Evolutionary conservation across 1,140 invertebrate species (phyloP).

Genomic region (Heliothis virescens): DNA sequence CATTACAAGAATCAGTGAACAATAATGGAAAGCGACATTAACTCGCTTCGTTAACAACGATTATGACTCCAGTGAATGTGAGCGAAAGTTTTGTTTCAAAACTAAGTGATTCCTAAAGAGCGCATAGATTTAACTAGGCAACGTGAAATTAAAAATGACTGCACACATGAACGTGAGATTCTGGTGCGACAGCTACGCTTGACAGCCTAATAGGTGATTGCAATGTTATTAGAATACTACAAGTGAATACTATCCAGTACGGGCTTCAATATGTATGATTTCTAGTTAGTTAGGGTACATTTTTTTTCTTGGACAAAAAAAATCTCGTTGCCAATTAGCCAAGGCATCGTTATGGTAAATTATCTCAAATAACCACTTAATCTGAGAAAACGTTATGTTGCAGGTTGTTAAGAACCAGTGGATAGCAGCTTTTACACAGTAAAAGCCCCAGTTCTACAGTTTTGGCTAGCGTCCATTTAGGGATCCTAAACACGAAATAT

Average conservation of each 20-base stretch:
- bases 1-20: neutral
- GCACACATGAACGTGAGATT: neutral
- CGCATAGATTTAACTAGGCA: neutral
- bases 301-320: too few species aligned
- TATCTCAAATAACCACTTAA: neutral
- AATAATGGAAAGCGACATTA: conserved; percentile 35
- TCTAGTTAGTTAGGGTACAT: too few species aligned
- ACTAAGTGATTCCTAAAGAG: neutral
- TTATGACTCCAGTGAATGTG: conserved; percentile 11
- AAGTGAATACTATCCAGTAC: neutral
- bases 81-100: conserved; percentile 7
- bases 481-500: neutral
- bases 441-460: neutral
- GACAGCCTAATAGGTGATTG: neutral
- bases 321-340: neutral
- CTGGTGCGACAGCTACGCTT: neutral
- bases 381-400: too few species aligned
- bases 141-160: neutral
- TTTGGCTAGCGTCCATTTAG: neutral
- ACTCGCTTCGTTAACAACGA: conserved; percentile 12
- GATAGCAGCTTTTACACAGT: neutral
- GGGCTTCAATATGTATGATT: neutral
- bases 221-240: neutral
- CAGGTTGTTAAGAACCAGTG: neutral
- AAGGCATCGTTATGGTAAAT: neutral